Percentiles rank a stretch among this genome's conserved stretches.
These are phyloP conservation scores for Cuculus canorus DNA, from an alignment of 2,797 vertebrate species.

Conservation along the genomic window DNA sequence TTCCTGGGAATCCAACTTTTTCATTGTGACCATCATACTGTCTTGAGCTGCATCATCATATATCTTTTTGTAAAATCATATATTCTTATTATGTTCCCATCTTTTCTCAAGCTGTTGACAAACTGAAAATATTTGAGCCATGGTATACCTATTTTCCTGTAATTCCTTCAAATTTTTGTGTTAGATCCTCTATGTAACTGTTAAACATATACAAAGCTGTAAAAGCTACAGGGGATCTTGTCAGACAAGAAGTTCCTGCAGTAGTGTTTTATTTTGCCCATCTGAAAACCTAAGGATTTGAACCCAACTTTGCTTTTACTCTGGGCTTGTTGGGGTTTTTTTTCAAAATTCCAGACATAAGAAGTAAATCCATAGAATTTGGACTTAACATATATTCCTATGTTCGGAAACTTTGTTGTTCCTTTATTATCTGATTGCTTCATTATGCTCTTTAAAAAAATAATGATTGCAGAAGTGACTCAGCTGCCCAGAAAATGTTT, in stretches of 20 bases:
- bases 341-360: not conserved
- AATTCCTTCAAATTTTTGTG: not conserved
- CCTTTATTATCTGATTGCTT: not conserved
- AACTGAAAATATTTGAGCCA: not conserved
- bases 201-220: not conserved
- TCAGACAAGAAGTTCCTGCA: not conserved
- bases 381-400: not conserved
- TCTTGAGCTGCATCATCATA: not conserved
- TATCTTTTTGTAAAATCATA: not conserved
- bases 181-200: not conserved
- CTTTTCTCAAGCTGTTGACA: not conserved
- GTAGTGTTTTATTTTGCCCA: not conserved
- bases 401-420: not conserved
- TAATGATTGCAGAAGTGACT: not conserved
- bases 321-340: not conserved
- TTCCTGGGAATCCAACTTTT: not conserved
- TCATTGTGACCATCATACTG: not conserved
- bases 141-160: not conserved
- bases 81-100: not conserved
- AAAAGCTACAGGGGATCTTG: not conserved
- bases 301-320: not conserved
- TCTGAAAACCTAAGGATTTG: not conserved
- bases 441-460: not conserved
- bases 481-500: not conserved
- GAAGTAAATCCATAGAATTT: not conserved